Evolutionary conservation across 2,113 vertebrate genomes (phyloP).

Genomic region (Tursiops truncatus): DNA sequence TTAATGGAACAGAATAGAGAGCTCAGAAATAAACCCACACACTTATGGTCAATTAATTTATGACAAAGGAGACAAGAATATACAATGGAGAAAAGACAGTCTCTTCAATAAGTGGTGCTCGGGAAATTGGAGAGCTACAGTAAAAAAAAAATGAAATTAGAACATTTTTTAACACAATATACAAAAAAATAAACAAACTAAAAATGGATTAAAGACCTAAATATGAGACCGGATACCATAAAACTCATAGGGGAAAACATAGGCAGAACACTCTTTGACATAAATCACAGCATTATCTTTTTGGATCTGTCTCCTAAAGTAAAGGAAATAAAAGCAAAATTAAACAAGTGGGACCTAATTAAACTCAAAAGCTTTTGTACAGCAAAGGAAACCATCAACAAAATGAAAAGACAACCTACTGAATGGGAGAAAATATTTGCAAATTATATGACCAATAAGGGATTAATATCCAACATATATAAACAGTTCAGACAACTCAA

Average conservation of each 20-base stretch:
- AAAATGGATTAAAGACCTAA: not conserved
- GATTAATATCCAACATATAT: too few relatives aligned
- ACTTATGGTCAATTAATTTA: not conserved
- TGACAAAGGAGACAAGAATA: not conserved
- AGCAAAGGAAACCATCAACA: not conserved
- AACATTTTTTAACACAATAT: not conserved
- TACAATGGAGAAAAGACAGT: not conserved
- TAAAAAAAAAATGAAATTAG: not conserved
- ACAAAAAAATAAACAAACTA: not conserved
- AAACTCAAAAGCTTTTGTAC: not conserved
- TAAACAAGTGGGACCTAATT: not conserved
- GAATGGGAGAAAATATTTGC: not conserved
- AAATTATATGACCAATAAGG: not conserved
- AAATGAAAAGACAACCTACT: not conserved
- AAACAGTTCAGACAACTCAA: too few relatives aligned
- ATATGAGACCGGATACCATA: not conserved
- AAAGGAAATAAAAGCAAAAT: not conserved
- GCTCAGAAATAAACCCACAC: not conserved
- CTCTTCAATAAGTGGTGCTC: not conserved
- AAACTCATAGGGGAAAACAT: not conserved
- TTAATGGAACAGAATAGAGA: not conserved
- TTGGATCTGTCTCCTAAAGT: not conserved
- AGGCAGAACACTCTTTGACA: not conserved
- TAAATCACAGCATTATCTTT: not conserved
- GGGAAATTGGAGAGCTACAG: not conserved